These are phyloP conservation scores for Menidia beryllina DNA, from an alignment of 2,113 vertebrate species.

Conservation along the genomic window DNA sequence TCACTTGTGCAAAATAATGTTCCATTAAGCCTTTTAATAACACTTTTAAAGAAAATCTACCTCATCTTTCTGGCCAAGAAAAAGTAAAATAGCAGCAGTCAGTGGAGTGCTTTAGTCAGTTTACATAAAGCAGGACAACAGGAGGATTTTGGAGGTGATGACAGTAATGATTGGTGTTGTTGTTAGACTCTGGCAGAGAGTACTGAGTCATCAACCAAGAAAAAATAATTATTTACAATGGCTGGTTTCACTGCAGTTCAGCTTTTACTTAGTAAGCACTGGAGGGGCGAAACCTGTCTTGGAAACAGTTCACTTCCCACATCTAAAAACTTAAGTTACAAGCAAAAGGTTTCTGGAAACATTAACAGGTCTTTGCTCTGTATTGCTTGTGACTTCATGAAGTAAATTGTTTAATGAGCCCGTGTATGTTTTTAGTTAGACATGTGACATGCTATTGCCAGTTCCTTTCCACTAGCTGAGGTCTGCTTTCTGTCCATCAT, in stretches of 20 bases:
- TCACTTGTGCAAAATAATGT: not conserved
- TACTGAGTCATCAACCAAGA: slow-evolving; percentile 55
- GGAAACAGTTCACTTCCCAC: not conserved
- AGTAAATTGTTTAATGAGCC: not conserved
- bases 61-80: not conserved
- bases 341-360: slow-evolving; percentile 1
- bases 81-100: slow-evolving; percentile 19
- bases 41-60: not conserved
- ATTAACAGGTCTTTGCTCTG: slow-evolving; percentile 15
- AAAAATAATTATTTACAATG: slow-evolving; percentile 64
- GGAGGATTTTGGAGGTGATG: slow-evolving; percentile 21
- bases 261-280: slow-evolving; percentile 35
- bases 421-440: slow-evolving; percentile 6
- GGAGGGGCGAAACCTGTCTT: slow-evolving; percentile 29
- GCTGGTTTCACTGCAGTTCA: slow-evolving; percentile 21
- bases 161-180: slow-evolving; percentile 42
- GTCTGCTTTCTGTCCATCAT: not conserved
- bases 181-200: slow-evolving; percentile 22
- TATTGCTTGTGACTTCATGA: slow-evolving; percentile 12
- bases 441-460: not conserved
- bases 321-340: slow-evolving; percentile 1
- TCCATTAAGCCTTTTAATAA: not conserved
- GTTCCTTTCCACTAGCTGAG: not conserved
- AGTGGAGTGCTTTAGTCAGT: slow-evolving; percentile 12
- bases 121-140: not conserved